Evolutionary conservation across 2,888 invertebrate genomes (phyloP), one percentile per base, ranked within the genome.

Genomic region (Cryptophagus acutangulus): DNA sequence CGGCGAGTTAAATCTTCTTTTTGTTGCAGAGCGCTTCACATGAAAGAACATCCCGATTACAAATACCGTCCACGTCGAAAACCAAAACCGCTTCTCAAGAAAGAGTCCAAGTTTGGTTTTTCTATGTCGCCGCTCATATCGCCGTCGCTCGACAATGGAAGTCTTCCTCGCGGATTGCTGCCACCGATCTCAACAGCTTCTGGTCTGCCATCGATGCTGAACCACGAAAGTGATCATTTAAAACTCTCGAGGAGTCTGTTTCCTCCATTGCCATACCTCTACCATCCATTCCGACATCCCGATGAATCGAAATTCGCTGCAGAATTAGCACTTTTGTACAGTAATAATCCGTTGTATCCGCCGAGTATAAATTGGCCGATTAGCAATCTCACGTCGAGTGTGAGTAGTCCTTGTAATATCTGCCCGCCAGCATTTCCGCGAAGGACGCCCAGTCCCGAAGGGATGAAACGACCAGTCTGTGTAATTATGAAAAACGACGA

Each of bases 41-140:
- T 91, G 90, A 90, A 89, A 71, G 90, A 91, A 65, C 90, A 90
- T 61, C 91, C 90, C 3, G 90, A 91, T 72, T 91, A 91, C 76
- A 91, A 91, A 71, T 91, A 90, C 73, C 78, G 90, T 30, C 90
- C 90, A 8, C 75, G 90, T 38, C 74, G 90, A 60, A 90, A 91
- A 69, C 90, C 90, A 2, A 90, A 90, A 67, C 84, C 88, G 0
- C 73, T 88, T 9, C 77, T 87, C 49, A 89, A 89, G 67, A 86
- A 86, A 55, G 86, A 86, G 56, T 79, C 81, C 15, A 84, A 84
- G 61, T 84, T 81, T 61, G 80, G 81, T 3, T 84, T 82, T 66
- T 77, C 79, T 2, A 76, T 84, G 59, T 76, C 77, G 41, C 79
- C 79, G 0, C 70, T 82, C 9, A 72, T 82, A 67, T 77, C 81